Evolutionary conservation across 2,888 invertebrate genomes (phyloP).

Genomic region (Phalangium opilio): DNA sequence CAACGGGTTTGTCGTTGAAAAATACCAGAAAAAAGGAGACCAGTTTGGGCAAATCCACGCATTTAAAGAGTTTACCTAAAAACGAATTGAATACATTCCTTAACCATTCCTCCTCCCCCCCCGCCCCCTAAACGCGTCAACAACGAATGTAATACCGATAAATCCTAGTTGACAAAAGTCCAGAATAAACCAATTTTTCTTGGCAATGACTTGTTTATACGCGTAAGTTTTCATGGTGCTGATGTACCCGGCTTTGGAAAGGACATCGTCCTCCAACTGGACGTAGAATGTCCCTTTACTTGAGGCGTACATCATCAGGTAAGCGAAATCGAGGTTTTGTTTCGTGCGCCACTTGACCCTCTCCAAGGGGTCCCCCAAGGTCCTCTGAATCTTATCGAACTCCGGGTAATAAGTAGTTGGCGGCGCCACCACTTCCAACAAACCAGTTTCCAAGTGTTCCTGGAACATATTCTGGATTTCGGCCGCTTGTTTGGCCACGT

Average conservation of each 20-base stretch:
- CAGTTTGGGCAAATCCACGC: slow-evolving; percentile 65
- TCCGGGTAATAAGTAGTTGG: slow-evolving; percentile 74
- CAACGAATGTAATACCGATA: too few relatives aligned
- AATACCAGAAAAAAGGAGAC: slow-evolving; percentile 89
- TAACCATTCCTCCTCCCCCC: too few relatives aligned
- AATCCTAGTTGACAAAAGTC: slow-evolving; percentile 90
- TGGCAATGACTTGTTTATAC: slow-evolving; percentile 52
- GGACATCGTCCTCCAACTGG: slow-evolving; percentile 84
- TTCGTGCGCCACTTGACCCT: slow-evolving; percentile 75
- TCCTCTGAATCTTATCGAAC: slow-evolving; percentile 46
- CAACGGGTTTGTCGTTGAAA: slow-evolving; percentile 86
- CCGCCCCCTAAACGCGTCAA: too few relatives aligned
- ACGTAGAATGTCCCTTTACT: slow-evolving; percentile 75
- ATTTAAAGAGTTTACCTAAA: slow-evolving; percentile 74
- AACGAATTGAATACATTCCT: too few relatives aligned
- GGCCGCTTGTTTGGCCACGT: slow-evolving; percentile 54
- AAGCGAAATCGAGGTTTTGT: slow-evolving; percentile 85
- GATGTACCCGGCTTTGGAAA: slow-evolving; percentile 63
- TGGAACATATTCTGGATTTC: slow-evolving; percentile 63
- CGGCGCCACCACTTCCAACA: slow-evolving; percentile 79
- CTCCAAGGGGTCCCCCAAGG: slow-evolving; percentile 51
- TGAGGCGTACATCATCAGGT: slow-evolving; percentile 83
- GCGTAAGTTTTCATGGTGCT: slow-evolving; percentile 71
- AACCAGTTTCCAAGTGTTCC: slow-evolving; percentile 53
- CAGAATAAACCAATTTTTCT: slow-evolving; percentile 72